Percentiles rank a stretch among this genome's conserved stretches.
These are phyloP conservation scores for Loripinus fragilis DNA, from an alignment of 2,888 invertebrate species.

Conservation along the genomic window DNA sequence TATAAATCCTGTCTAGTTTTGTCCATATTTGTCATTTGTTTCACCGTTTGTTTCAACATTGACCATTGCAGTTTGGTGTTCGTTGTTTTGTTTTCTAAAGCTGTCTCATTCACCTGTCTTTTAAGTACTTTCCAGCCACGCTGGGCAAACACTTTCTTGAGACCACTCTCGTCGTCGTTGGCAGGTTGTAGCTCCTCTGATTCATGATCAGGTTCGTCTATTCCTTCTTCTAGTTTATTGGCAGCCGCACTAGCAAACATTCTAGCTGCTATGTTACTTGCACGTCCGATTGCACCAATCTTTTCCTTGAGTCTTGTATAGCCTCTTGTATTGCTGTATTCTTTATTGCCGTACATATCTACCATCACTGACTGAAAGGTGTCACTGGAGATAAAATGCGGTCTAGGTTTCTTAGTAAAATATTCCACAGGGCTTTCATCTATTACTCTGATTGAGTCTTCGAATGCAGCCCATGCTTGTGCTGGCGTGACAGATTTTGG, in stretches of 20 bases:
- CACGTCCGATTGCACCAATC: conserved; percentile 56
- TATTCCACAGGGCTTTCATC: conserved; percentile 60
- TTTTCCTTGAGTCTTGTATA: conserved; percentile 64
- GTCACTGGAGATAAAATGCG: conserved; percentile 69
- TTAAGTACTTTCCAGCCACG: conserved; percentile 73
- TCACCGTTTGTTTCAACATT: conserved; percentile 71
- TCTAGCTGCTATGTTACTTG: conserved; percentile 49
- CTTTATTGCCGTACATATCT: conserved; percentile 71
- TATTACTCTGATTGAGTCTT: conserved; percentile 66
- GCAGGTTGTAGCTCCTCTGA: conserved; percentile 8
- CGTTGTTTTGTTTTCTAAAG: conserved; percentile 63
- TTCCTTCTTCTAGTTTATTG: conserved; percentile 11
- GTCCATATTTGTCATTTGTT: conserved; percentile 68
- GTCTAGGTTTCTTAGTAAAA: conserved; percentile 60
- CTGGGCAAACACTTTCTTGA: conserved; percentile 57
- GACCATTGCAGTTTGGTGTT: conserved; percentile 68
- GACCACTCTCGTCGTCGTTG: conserved; percentile 21
- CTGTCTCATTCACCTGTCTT: conserved; percentile 69
- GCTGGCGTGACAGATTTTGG: conserved; percentile 14
- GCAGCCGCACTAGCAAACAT: conserved; percentile 42
- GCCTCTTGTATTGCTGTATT: conserved; percentile 64
- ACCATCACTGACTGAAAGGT: conserved; percentile 72
- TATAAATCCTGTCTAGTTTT: conserved; percentile 72
- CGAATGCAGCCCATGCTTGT: conserved; percentile 66
- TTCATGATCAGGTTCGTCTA: conserved; percentile 27